These are phyloP conservation scores for Nephrotoma appendiculata DNA, from an alignment of 2,888 invertebrate species.

Conservation along the genomic window DNA sequence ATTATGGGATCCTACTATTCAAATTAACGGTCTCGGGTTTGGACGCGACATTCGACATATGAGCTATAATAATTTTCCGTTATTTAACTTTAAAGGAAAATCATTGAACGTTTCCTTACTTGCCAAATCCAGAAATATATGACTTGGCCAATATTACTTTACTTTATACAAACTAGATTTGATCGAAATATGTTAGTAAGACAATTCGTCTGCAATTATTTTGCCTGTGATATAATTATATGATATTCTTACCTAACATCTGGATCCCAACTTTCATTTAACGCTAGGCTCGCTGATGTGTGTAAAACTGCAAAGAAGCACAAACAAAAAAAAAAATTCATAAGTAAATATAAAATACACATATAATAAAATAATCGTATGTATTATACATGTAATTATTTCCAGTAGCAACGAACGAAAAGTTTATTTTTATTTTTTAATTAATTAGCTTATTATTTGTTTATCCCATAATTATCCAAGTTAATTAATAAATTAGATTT, in stretches of 20 bases:
- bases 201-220: background rate
- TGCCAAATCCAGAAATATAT: no score
- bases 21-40: no score
- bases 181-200: background rate
- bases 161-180: background rate
- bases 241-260: slow-evolving; percentile 50
- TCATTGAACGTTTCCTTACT: no score
- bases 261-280: slow-evolving; percentile 98
- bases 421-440: background rate
- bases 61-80: no score
- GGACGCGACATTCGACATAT: no score
- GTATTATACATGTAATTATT: background rate
- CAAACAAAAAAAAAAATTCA: slow-evolving; percentile 3
- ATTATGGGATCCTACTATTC: no score
- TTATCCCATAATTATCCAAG: background rate
- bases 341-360: background rate
- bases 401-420: background rate
- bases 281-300: slow-evolving; percentile 92
- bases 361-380: background rate
- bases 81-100: no score
- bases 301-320: slow-evolving; percentile 70
- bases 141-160: no score
- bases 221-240: background rate
- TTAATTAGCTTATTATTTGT: background rate
- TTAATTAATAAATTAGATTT: background rate